A percentile compares a stretch with the other conserved stretches of the same genome.
Conservation (phyloP, 2,888 invertebrate species). For the Aspidiotus destructor region DNA sequence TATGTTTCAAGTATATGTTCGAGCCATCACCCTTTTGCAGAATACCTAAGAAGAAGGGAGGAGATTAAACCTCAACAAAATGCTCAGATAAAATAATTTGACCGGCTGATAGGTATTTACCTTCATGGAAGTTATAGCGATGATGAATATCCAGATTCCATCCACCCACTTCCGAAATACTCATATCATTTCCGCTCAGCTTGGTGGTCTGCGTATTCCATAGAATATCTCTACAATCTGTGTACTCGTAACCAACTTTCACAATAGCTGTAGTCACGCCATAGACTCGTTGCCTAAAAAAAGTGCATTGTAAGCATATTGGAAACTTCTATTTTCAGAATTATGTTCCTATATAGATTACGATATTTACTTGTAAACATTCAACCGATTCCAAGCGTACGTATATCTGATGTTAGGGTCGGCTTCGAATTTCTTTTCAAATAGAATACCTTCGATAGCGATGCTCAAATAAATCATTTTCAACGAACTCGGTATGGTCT, state of each 20-base stretch:
- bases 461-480: conserved; percentile 85
- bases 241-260: conserved; percentile 93
- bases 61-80: neutral
- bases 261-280: conserved; percentile 91
- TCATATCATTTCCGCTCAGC: conserved; percentile 91
- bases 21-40: conserved; percentile 96
- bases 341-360: neutral
- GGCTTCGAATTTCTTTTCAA: conserved; percentile 88
- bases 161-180: conserved; percentile 90
- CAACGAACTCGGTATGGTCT: conserved; percentile 66
- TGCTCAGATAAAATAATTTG: neutral
- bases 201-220: conserved; percentile 96
- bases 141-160: conserved; percentile 98
- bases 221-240: conserved; percentile 79
- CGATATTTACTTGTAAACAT: conserved; percentile 60
- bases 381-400: conserved; percentile 93
- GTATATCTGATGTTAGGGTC: conserved; percentile 94
- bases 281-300: conserved; percentile 73
- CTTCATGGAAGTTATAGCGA: conserved; percentile 95
- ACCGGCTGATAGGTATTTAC: conserved; percentile 43
- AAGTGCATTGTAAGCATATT: neutral
- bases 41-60: conserved; percentile 54
- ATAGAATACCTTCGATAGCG: conserved; percentile 87
- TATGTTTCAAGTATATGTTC: conserved; percentile 85
- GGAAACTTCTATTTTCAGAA: neutral